Base-by-base conservation (phyloP, 2,888 invertebrate species). In the Helobdella robusta region DNA sequence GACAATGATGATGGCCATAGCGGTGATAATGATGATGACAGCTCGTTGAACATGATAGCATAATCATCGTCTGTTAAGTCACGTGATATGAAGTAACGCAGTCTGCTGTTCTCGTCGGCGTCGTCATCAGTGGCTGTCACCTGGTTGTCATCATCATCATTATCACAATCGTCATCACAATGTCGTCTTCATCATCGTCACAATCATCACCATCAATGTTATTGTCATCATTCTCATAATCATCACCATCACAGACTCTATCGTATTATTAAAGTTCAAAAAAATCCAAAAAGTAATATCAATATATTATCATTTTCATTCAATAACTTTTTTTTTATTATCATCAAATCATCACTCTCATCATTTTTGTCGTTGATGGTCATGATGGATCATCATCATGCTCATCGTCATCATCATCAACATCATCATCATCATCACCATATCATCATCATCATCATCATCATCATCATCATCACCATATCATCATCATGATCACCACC, bases 401-500 rank as follows among this genome's bases (percentile, higher is more conserved):
- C 8, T 56, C 56, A 56, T 56, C 3, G 8, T 56, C 56, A 56
- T 56, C 56, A 2, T 20, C 46, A 4, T 46, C 46, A 18, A 46
- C 2, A 2, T 46, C 46, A 2, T 46, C n/a, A n/a, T 1, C 20
- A 46, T 46, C 20, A 2, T 2, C 4, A 4, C 18, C 46, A 4
- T n/a, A 20, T 18, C 4, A 46, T 46, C 46, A n/a, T n/a, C n/a
- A n/a, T n/a, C n/a, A n/a, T n/a, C n/a, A n/a, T n/a, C n/a, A n/a
- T n/a, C n/a, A n/a, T n/a, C n/a, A n/a, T n/a, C n/a, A 11, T 40
- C 11, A 11, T 23, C 18, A 66, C 66, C 86, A n/a, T n/a, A 2
- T 20, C 46, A 4, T 46, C 46, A 18, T n/a, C 2, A 2, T 46
- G n/a, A 2, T 46, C n/a, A n/a, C 1, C 20, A 46, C 20, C 20